A percentile compares a stretch with the other conserved stretches of the same genome.
Evolutionary conservation across 2,113 vertebrate genomes (phyloP).

Genomic region (Cinclus cinclus): DNA sequence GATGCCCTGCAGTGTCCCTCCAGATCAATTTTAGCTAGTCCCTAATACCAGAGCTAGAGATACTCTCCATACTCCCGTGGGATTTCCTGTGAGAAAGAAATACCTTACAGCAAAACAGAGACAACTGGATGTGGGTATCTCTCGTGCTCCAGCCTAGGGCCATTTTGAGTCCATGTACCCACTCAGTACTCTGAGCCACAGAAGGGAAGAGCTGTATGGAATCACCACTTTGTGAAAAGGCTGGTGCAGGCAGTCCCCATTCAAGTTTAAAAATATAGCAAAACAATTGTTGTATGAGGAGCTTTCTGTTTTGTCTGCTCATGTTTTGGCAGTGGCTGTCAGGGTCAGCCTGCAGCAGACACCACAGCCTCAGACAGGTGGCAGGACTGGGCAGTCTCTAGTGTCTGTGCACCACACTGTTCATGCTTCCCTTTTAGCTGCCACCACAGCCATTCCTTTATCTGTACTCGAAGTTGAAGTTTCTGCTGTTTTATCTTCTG

Average conservation of each 20-base stretch:
- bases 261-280: background rate
- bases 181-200: background rate
- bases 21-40: background rate
- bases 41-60: background rate
- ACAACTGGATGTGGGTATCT: background rate
- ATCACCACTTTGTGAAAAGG: background rate
- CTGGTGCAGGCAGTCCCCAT: background rate
- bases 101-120: background rate
- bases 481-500: background rate
- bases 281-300: background rate
- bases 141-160: background rate
- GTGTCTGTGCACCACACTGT: rapidly evolving
- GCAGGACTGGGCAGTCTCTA: background rate
- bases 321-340: background rate
- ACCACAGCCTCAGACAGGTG: rapidly evolving
- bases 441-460: background rate
- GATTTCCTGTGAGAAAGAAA: background rate
- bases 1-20: background rate
- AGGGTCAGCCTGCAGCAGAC: background rate
- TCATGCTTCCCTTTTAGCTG: background rate
- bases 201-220: rapidly evolving
- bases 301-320: background rate
- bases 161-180: background rate
- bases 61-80: background rate
- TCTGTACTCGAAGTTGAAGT: background rate